A percentile compares a stretch with the other conserved stretches of the same genome.
Conservation (phyloP, 2,888 invertebrate species). For the Leucophora obtusa region DNA sequence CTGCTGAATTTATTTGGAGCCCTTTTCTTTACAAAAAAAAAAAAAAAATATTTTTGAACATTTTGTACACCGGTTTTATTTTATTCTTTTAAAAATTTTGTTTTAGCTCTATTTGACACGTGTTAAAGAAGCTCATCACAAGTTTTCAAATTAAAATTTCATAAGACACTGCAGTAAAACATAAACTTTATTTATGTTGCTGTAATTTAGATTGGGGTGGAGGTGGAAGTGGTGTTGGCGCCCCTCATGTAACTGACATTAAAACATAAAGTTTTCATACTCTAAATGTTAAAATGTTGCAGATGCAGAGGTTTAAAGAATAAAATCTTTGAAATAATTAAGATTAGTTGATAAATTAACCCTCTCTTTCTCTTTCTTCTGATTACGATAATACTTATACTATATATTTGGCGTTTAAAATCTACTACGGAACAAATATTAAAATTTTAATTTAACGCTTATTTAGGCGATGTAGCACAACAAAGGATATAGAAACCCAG, state of each 20-base stretch:
- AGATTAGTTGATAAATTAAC: too few species aligned
- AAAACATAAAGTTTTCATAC: conserved; percentile 23
- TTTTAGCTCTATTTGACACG: conserved; percentile 60
- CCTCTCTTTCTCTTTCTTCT: too few species aligned
- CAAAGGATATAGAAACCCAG: too few species aligned
- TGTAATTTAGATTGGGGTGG: neutral
- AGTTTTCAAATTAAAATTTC: conserved; percentile 64
- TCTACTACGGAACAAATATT: too few species aligned
- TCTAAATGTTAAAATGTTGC: neutral
- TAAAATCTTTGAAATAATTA: too few species aligned
- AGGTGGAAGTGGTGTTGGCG: neutral
- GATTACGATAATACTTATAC: too few species aligned
- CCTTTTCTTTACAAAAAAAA: neutral
- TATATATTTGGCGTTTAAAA: too few species aligned
- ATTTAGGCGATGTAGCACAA: too few species aligned
- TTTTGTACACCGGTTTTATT: neutral
- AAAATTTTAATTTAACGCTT: too few species aligned
- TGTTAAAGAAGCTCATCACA: conserved; percentile 58
- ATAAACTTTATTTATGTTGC: conserved; percentile 43
- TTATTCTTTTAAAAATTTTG: neutral
- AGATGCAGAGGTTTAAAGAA: too few species aligned
- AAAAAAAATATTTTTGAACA: neutral
- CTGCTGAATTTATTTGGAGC: neutral
- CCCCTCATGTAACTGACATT: conserved; percentile 42
- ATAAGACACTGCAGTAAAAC: conserved; percentile 57